Percentiles rank a stretch among this genome's conserved stretches.
These are phyloP conservation scores for Athalia rosae DNA, from an alignment of 2,888 invertebrate genomes.

Conservation along the genomic window DNA sequence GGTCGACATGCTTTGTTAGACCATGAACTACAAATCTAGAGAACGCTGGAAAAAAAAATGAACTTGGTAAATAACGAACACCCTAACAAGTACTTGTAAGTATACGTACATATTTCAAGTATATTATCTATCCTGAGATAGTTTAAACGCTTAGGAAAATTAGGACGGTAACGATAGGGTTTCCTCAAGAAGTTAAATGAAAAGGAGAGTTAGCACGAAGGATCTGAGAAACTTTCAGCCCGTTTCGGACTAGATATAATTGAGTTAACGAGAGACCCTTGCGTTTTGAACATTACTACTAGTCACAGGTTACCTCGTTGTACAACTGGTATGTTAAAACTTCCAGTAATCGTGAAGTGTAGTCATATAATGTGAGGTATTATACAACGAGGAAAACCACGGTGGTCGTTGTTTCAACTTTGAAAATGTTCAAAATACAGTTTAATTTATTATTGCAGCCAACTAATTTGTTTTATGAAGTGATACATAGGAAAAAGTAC, in stretches of 20 bases:
- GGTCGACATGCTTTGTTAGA: no score
- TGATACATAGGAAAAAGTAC: neutral
- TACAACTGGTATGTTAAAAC: neutral
- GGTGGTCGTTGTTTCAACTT: slow-evolving; percentile 18
- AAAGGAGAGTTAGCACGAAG: neutral
- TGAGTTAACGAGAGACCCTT: neutral
- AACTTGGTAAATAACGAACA: no score
- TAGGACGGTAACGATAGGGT: slow-evolving; percentile 9
- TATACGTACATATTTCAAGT: neutral
- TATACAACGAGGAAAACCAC: neutral
- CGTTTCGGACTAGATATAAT: slow-evolving; percentile 16
- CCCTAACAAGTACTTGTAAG: neutral
- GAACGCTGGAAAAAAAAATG: no score
- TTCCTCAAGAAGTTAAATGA: slow-evolving; percentile 19
- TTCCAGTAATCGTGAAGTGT: slow-evolving; percentile 27
- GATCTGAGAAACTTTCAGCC: neutral
- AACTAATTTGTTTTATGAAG: slow-evolving; percentile 37
- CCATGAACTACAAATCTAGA: no score
- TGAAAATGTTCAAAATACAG: slow-evolving; percentile 20
- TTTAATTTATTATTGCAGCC: slow-evolving; percentile 33
- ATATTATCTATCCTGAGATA: neutral
- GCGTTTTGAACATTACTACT: no score
- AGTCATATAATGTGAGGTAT: neutral
- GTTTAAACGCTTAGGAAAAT: slow-evolving; percentile 14
- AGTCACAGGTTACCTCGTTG: no score